Conservation (phyloP, 2,113 vertebrate species). For the Amblyopsis rosae region DNA sequence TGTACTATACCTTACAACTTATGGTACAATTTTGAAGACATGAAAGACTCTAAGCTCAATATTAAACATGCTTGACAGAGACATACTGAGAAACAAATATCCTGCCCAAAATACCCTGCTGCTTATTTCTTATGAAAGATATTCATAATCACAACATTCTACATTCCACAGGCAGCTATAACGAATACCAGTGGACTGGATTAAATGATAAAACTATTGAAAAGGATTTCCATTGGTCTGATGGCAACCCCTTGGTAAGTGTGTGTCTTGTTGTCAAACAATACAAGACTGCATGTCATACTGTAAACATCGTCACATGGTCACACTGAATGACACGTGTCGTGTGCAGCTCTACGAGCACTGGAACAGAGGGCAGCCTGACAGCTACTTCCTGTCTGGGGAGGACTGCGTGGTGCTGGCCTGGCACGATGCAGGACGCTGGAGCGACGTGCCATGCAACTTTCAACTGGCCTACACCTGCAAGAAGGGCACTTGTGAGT, state of each 20-base stretch:
- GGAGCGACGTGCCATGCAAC: conserved; percentile 97
- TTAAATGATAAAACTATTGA: conserved; percentile 92
- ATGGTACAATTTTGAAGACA: too few species aligned
- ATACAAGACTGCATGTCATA: too few species aligned
- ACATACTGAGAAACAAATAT: too few species aligned
- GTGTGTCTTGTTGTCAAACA: too few species aligned
- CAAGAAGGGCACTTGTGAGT: conserved; percentile 85
- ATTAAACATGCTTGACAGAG: too few species aligned
- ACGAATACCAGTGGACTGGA: conserved; percentile 94
- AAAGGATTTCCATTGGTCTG: conserved; percentile 93
- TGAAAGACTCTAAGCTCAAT: too few species aligned
- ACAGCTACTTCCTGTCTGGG: conserved; percentile 95
- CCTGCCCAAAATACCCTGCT: too few species aligned
- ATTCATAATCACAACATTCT: too few species aligned
- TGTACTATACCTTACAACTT: too few species aligned
- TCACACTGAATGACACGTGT: neutral
- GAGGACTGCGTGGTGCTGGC: conserved; percentile 97
- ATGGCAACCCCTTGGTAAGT: conserved; percentile 90
- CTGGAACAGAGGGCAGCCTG: conserved; percentile 92
- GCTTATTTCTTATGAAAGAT: too few species aligned
- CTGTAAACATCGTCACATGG: too few species aligned
- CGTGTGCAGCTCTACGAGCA: conserved; percentile 89
- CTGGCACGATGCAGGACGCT: conserved; percentile 90
- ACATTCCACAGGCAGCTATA: conserved; percentile 79
- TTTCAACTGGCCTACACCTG: conserved; percentile 96